Evolutionary conservation across 2,797 vertebrate species (phyloP), one percentile per base, ranked within the genome.

Genomic region (Macrochelys suwanniensis): DNA sequence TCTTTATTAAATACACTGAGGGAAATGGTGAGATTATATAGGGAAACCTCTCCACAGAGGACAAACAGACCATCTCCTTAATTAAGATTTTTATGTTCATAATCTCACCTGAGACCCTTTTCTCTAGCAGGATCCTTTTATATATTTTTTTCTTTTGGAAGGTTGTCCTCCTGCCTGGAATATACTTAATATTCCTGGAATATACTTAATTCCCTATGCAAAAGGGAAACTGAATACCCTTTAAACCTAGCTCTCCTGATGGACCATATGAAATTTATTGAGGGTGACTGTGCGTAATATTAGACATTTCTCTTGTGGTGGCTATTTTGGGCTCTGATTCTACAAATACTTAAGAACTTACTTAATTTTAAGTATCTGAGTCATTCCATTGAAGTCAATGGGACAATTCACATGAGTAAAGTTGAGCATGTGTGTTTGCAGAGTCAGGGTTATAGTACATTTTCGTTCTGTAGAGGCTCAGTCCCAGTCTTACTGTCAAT

Each of bases 261-360:
- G 25, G 53, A 85, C 80, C 31, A 45, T 0, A 56, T 33, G 61
- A 87, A 37, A 50, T 5, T 81, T 85, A 84, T 21, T 45, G 61
- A 86, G 37, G 45, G 21, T 45, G 19, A 61, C 61, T 83, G 68
- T 81, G 80, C 2, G 45, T 84, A 54, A 88, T 68, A 74, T 87
- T 74, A 78, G 89, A 78, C 77, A 76, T 88, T 88, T 92, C 33
- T 92, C 19, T 6, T 4, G 61, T 0, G 0, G 15, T 4, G 89
- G 5, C 7, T 85, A 80, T 86, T 92, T 95, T 90, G 68, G 79
- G 80, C 50, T 57, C 47, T 76, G 53, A 71, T 19, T 56, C 17
- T 84, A 49, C 21, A 50, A 94, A 77, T 11, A 9, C 8, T 84
- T 79, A 7, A 42, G 19, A 88, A 56, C 50, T 59, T 10, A 81